A percentile compares a stretch with the other conserved stretches of the same genome.
Evolutionary conservation across 2,113 vertebrate species (phyloP).

Genomic region (Anser cygnoides): DNA sequence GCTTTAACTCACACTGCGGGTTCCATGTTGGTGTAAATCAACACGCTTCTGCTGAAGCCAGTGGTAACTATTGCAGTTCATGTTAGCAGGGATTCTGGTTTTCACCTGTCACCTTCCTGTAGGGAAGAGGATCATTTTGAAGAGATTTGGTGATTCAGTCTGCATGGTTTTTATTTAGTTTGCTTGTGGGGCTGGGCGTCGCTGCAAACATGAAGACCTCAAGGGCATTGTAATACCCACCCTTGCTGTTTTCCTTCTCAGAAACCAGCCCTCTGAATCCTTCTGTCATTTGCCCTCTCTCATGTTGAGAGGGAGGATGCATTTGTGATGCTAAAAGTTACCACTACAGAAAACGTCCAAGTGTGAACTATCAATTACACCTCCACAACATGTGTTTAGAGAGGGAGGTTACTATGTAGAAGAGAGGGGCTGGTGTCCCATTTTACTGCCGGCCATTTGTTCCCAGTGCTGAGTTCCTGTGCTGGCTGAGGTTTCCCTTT

Average conservation of each 20-base stretch:
- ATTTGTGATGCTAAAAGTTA: not conserved
- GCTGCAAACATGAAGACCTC: fast-evolving
- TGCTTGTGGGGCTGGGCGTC: not conserved
- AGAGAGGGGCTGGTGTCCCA: not conserved
- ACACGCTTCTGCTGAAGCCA: not conserved
- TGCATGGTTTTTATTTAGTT: not conserved
- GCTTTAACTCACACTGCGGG: not conserved
- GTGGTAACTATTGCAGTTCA: not conserved
- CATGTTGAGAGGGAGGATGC: not conserved
- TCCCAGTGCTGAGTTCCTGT: not conserved
- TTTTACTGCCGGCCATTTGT: not conserved
- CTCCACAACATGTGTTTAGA: not conserved
- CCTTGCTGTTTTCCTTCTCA: not conserved
- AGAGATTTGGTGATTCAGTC: not conserved
- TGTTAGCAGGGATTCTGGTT: not conserved
- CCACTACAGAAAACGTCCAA: not conserved
- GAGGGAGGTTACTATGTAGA: no score
- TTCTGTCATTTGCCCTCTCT: not conserved
- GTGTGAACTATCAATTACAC: not conserved
- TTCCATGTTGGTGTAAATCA: not conserved
- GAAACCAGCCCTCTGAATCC: not conserved
- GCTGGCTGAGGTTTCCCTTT: not conserved
- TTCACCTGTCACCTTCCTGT: not conserved
- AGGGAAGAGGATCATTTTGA: not conserved
- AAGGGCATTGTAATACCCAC: not conserved